Evolutionary conservation across 2,888 invertebrate species (phyloP), one percentile per base, ranked within the genome.

Genomic region (Vanessa cardui): DNA sequence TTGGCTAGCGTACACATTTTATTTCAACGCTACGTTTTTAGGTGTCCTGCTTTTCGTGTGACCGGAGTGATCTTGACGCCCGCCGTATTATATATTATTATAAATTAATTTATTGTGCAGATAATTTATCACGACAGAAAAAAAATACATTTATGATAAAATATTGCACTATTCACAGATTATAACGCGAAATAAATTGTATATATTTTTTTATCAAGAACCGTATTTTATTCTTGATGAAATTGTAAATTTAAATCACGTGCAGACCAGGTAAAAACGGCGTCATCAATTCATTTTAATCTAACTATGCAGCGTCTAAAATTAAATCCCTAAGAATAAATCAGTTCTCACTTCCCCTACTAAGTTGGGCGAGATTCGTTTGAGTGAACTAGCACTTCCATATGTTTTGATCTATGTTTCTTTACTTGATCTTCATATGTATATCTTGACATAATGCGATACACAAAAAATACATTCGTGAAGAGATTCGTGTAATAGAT

Each of bases 221-320:
- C 54, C 7, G 54, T 56, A 56, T 18, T 56, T 56, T 56, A 39
- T 56, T n/a, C 9, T 6, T 56, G 26, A 56, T 56, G 39, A 56
- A 56, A 56, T n/a, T 39, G 33, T 66, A 62, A 64, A 58, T 16
- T 58, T 64, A 68, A 70, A 72, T 64, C 58, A 63, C 73, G 16
- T 31, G 64, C 39, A 39, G 39, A 12, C 71, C 78, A 82, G 79
- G 82, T 83, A 80, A 80, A 82, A 78, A 75, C 76, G 59, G 66
- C 69, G 75, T 76, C 83, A 86, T 87, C 78, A 87, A 88, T 87
- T 82, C 78, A 80, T 83, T 80, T 80, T 80, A 81, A 86, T 85
- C 86, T 85, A 84, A 78, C 77, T 78, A 77, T 78, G 77, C 77
- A 56, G 73, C 70, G 78, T 79, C 84, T 84, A 83, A 84, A 84